Evolutionary conservation across 2,888 invertebrate genomes (phyloP).

Genomic region (Lasius fuliginosus): DNA sequence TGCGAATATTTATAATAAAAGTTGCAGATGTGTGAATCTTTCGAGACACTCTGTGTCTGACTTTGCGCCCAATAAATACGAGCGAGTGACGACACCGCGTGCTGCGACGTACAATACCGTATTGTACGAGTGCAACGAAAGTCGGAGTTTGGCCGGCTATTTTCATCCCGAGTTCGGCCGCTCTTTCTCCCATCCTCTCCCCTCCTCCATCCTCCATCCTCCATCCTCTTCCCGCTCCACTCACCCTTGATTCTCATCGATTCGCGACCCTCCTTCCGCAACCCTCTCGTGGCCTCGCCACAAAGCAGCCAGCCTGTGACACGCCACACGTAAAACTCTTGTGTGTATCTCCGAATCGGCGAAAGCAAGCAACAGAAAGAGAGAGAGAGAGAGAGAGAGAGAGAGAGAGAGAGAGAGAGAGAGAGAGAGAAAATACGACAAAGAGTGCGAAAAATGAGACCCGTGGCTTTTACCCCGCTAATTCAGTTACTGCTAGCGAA

Average conservation of each 20-base stretch:
- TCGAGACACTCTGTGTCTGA: not conserved
- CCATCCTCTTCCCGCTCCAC: conserved; percentile 37
- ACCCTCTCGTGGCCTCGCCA: conserved; percentile 13
- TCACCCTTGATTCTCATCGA: conserved; percentile 72
- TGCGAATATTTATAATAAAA: not conserved
- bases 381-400: not conserved
- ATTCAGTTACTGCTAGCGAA: conserved; percentile 3
- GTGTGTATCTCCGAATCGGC: conserved; percentile 26
- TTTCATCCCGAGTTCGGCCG: conserved; percentile 66
- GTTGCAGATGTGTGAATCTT: not conserved
- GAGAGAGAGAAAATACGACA: not conserved
- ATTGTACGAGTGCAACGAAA: conserved; percentile 45
- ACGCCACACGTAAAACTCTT: conserved; percentile 47
- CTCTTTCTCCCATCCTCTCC: conserved; percentile 35
- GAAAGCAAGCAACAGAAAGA: conserved; percentile 11
- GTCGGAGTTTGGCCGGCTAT: conserved; percentile 66
- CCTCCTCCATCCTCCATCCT: too few species aligned
- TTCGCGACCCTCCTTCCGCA: conserved; percentile 53
- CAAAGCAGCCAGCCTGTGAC: conserved; percentile 43
- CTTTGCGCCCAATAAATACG: conserved; percentile 17
- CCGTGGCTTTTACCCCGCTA: not conserved
- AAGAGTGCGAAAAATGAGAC: not conserved
- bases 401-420: not conserved
- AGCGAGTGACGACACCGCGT: conserved; percentile 9
- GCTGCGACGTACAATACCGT: conserved; percentile 30